Base-by-base conservation (phyloP, 1,140 invertebrate species). In the Brachionus koreanus region DNA sequence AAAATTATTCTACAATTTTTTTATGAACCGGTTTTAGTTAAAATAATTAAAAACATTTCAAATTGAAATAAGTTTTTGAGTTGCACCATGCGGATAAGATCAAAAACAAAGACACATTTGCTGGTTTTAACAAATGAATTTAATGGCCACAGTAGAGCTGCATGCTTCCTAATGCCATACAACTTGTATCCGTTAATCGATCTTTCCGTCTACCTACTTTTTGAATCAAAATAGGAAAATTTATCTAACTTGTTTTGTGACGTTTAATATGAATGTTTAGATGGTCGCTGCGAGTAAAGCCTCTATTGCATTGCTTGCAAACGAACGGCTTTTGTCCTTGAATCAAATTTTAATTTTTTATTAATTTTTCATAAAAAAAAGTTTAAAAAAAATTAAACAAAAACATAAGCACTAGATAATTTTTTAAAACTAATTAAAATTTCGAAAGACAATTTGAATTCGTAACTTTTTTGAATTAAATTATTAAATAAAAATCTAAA, bases 201-300 rank as follows among this genome's bases (percentile, higher is more conserved):
- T 65, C 33, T 65, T 35, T 65, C 12, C 49, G 9, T 57, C 16
- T 19, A 25, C 49, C 63, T 65, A 33, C 42, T 75, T 46, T 75
- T 46, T 29, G n/a, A 10, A 49, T 29, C 23, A 75, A 29, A 75
- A 75, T 75, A 49, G 43, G 16, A n/a, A 49, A 52, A 33, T 49
- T 29, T 23, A 25, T 46, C 25, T 63, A 82, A 52, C 37, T 67
- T 65, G 37, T 65, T 39, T 82, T 82, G 19, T 82, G 79, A 25
- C 79, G 79, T 69, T 82, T 82, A n/a, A 82, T 97, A 89, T 98
- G 95, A 77, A 98, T 90, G 16, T 96, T 96, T 84, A 98, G 90
- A 89, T 98, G 97, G 90, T 98, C 97, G 83, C 94, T 95, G 35
- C 97, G 90, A 10, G 95, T 95, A 88, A 98, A 98, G 12, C 94